Percentiles rank a stretch among this genome's conserved stretches.
Evolutionary conservation across 2,797 vertebrate species (phyloP).

Genomic region (Sebastiscus tertius): DNA sequence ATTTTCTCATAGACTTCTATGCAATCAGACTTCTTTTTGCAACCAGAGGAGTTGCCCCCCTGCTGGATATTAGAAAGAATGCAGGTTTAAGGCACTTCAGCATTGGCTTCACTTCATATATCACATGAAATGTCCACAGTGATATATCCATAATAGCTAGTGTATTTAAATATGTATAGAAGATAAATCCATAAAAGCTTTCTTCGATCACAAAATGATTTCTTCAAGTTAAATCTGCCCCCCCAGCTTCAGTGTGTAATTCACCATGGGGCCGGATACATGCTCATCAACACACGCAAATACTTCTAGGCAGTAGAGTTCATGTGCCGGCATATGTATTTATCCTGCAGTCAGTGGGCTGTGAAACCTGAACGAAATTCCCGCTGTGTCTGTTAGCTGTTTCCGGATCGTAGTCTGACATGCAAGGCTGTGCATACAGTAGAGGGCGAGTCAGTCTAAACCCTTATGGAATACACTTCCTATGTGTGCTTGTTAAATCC

Average conservation of each 20-base stretch:
- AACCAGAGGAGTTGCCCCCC: too few species aligned
- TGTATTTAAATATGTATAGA: background rate
- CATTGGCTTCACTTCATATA: too few species aligned
- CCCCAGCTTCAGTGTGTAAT: background rate
- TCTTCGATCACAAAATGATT: background rate
- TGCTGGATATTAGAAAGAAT: too few species aligned
- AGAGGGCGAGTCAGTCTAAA: background rate
- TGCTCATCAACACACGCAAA: background rate
- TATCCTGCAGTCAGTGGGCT: slow-evolving; percentile 41
- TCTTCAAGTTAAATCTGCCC: background rate
- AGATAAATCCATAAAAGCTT: background rate
- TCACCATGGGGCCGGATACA: background rate
- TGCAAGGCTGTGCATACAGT: background rate
- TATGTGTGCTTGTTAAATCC: slow-evolving; percentile 8
- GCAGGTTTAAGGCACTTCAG: too few species aligned
- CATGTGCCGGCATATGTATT: slow-evolving; percentile 32
- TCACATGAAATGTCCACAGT: background rate
- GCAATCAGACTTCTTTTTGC: too few species aligned
- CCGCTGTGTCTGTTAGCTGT: slow-evolving; percentile 2
- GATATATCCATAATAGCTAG: background rate
- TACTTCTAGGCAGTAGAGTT: background rate
- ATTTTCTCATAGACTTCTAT: too few species aligned
- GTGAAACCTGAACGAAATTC: slow-evolving; percentile 31
- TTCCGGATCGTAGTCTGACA: slow-evolving; percentile 13
- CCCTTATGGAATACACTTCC: background rate